Evolutionary conservation across 2,888 invertebrate species (phyloP), one percentile per base, ranked within the genome.

Genomic region (Hanleya hanleyi): DNA sequence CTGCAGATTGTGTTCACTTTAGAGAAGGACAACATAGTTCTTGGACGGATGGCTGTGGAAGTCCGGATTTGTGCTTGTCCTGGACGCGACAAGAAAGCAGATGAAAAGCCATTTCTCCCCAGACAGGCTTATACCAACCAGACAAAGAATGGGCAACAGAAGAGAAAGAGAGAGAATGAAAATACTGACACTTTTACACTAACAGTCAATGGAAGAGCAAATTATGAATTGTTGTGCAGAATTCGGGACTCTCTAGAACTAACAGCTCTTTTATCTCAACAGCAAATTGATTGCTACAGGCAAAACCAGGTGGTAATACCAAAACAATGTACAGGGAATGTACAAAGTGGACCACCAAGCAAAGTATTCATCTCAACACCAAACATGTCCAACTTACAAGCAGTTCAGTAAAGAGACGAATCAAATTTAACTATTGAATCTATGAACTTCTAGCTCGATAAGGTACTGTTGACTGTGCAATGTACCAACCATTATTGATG

Each of bases 161-260:
- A 51, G 51, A 51, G 51, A 22, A 51, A 51, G 22, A 12, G 12
- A 7, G 51, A 51, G n/a, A 51, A 9, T 22, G 22, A 9, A 12
- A 22, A 51, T 22, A 18, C 9, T 9, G 9, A 9, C 9, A 51
- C 51, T n/a, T 51, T 51, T 51, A 51, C 51, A 12, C 9, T 51
- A 6, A 51, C 69, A 32, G 87, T 90, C 2, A 74, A 79, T 67
- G 90, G 90, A 1, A 77, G 86, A 47, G 88, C 89, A 65, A 89
- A 90, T 70, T 90, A 83, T 74, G 89, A 90, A 71, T 83, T 89
- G 33, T 77, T 90, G 37, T 82, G 84, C 50, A 86, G 84, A 75
- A 75, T 90, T 12, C 76, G 89, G 29, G 57, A 51, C 22, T 51
- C 51, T 22, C 22, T 51, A 51, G 51, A 51, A 51, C 51, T 51